Base-by-base conservation (phyloP, 2,888 invertebrate species). In the Ochropleura plecta region DNA sequence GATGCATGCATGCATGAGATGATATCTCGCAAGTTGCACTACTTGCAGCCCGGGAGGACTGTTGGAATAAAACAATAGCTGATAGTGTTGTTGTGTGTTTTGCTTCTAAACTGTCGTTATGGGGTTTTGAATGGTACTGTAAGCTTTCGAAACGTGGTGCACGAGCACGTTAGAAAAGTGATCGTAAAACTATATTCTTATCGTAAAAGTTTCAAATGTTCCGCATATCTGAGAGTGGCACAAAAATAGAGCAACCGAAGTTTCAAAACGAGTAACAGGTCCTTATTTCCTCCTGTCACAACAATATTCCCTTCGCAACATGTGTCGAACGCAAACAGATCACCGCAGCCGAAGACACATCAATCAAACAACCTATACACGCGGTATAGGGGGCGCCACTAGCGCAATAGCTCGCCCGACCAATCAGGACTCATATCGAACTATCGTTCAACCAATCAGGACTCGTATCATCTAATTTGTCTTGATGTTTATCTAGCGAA, bases 401-500 rank as follows among this genome's bases (percentile, higher is more conserved):
- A 46, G 20, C 62, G 51, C 70, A 42, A 78, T 70, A 62, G 48
- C 20, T 67, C 63, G 20, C 44, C 44, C 57, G 55, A n/a, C 74
- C 74, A 70, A 84, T 78, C 76, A 74, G 76, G 75, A 75, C 71
- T 69, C 57, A 46, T 71, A 74, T 62, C 73, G 64, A 79, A 51
- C 76, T 62, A 78, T 48, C 55, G 40, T 6, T 18, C 64, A 40
- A 16, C 67, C 70, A 77, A 82, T 86, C 78, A 77, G 82, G 78
- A 76, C 66, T 70, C 57, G 51, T 74, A 67, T 66, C 76, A 60
- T 57, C 63, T 82, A 84, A 89, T 85, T 87, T 88, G 81, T 87
- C 80, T 63, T 44, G 81, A 82, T 86, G 77, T 88, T 84, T 88
- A 86, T 88, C 86, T 78, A 63, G 14, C 40, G n/a, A n/a, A 76